These are phyloP conservation scores for Lateolabrax maculatus DNA, from an alignment of 2,797 vertebrate genomes.

Conservation along the genomic window DNA sequence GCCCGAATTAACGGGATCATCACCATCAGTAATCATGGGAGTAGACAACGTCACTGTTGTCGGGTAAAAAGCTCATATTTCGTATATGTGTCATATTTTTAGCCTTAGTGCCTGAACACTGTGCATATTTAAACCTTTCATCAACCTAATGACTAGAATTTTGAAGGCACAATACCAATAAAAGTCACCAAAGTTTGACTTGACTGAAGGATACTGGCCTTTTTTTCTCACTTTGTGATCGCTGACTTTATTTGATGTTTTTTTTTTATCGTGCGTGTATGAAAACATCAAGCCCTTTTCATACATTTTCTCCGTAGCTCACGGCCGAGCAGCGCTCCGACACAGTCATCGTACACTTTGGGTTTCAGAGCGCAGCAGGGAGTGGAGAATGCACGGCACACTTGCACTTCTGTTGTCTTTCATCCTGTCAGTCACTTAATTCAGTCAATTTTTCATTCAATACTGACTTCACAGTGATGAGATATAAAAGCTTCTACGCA, in stretches of 20 bases:
- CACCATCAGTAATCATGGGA: conserved; percentile 20
- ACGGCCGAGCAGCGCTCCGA: background rate
- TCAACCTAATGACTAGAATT: conserved; percentile 5
- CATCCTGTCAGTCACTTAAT: conserved; percentile 52
- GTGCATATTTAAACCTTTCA: conserved; percentile 8
- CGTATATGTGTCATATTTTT: background rate
- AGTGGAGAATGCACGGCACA: conserved; percentile 24
- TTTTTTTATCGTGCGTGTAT: background rate
- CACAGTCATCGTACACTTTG: conserved; percentile 13
- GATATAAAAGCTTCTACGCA: conserved; percentile 40
- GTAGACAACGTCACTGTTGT: conserved; percentile 21
- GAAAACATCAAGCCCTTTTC: conserved; percentile 6
- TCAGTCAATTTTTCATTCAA: conserved; percentile 42
- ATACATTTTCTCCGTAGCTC: background rate
- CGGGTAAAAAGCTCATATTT: background rate
- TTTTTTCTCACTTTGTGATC: background rate
- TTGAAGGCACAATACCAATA: background rate
- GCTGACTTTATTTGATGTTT: background rate
- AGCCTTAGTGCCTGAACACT: background rate
- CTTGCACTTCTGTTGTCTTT: conserved; percentile 50
- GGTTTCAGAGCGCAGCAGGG: conserved; percentile 32
- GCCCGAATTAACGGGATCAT: conserved; percentile 50
- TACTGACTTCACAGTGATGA: conserved; percentile 50
- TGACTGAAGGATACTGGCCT: background rate
- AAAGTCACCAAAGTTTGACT: conserved; percentile 10